Evolutionary conservation across 2,113 vertebrate species (phyloP).

Genomic region (Cichladusa arquata): DNA sequence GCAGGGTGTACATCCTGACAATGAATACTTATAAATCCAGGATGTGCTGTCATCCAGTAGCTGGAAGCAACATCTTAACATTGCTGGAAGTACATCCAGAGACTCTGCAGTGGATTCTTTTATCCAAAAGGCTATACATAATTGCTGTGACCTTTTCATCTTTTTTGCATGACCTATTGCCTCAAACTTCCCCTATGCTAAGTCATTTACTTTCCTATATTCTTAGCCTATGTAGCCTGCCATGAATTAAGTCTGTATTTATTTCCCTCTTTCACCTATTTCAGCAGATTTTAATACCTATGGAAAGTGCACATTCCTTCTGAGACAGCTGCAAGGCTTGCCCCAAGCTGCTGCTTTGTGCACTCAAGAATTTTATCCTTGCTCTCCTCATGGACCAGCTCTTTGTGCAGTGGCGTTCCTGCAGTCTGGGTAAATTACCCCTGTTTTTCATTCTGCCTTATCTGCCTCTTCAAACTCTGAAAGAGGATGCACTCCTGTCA

Average conservation of each 20-base stretch:
- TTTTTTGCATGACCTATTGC: conserved; percentile 32
- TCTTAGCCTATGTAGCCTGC: not conserved
- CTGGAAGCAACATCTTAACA: conserved; percentile 29
- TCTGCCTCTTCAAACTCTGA: not conserved
- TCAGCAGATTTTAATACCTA: conserved; percentile 44
- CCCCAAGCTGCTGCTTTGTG: conserved; percentile 23
- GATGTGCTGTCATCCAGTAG: conserved; percentile 40
- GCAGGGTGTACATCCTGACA: not conserved
- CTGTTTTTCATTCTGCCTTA: conserved; percentile 3
- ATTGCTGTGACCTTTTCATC: conserved; percentile 45
- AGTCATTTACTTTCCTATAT: conserved; percentile 23
- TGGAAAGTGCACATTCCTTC: conserved; percentile 20
- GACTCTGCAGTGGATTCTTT: conserved; percentile 21
- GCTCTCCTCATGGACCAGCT: conserved; percentile 1
- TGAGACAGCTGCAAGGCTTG: conserved; percentile 35
- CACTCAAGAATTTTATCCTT: conserved; percentile 27
- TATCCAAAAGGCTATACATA: conserved; percentile 27
- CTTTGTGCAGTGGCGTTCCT: not conserved
- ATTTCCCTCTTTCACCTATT: conserved; percentile 46
- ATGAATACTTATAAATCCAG: conserved; percentile 21
- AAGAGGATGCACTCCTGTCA: not conserved
- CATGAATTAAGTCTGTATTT: conserved; percentile 35
- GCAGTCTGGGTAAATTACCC: conserved; percentile 12
- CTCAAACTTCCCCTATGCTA: not conserved
- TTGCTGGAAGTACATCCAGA: conserved; percentile 39